A percentile compares a stretch with the other conserved stretches of the same genome.
phyloP scores from a whole-genome alignment of 2,888 invertebrate genomes.

The Scelioninae gen. 1 region DNA sequence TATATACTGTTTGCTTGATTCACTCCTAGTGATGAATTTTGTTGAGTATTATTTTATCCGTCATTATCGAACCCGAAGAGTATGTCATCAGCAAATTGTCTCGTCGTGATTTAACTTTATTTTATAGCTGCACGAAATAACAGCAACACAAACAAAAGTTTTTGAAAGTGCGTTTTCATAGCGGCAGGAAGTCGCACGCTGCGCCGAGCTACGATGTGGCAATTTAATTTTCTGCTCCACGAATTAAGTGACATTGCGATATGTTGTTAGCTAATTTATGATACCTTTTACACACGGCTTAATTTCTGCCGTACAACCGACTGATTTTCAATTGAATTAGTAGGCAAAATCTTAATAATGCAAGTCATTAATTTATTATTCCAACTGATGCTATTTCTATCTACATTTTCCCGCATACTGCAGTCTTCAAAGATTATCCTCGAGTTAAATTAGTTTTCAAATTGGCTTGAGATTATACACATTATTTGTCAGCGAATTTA shows the following conservation, averaged over 20 bases:
- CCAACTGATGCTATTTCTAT: neutral
- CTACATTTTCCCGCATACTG: neutral
- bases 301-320: neutral
- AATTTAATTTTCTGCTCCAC: conserved; percentile 53
- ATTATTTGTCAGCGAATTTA: neutral
- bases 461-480: neutral
- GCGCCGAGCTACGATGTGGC: conserved; percentile 15
- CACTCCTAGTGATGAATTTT: neutral
- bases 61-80: conserved; percentile 1
- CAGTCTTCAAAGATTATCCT: conserved; percentile 5
- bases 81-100: conserved; percentile 22
- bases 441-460: conserved; percentile 12
- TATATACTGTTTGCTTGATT: neutral
- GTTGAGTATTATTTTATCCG: neutral
- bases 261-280: conserved; percentile 53
- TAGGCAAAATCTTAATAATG: neutral
- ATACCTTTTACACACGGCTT: conserved; percentile 25
- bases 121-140: conserved; percentile 11
- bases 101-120: conserved; percentile 3
- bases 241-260: conserved; percentile 49
- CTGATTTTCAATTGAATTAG: conserved; percentile 17
- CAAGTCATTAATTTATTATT: neutral
- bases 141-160: conserved; percentile 15
- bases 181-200: neutral
- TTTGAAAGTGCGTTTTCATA: conserved; percentile 32